Evolutionary conservation across 2,888 invertebrate genomes (phyloP).

Genomic region (Diarsia dahlii): DNA sequence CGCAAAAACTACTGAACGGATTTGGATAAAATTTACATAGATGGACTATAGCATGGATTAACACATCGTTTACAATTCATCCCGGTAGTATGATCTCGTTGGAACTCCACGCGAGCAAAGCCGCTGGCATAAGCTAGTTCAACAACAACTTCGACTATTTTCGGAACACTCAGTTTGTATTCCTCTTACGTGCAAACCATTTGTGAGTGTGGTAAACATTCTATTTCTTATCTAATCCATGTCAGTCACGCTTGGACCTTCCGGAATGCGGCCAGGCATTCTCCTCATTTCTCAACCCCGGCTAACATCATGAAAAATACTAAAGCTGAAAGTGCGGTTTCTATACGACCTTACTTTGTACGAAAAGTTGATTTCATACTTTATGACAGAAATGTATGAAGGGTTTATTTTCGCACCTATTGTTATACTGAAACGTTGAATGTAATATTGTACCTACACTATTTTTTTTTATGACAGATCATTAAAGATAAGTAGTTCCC

Average conservation of each 20-base stretch:
- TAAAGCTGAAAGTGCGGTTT: constrained; percentile 32
- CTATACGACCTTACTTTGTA: constrained; percentile 31
- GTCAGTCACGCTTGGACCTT: constrained; percentile 3
- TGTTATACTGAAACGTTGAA: constrained; percentile 16
- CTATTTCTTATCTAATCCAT: constrained; percentile 7
- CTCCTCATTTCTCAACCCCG: constrained; percentile 28
- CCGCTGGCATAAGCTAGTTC: too few species aligned
- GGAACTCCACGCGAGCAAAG: too few species aligned
- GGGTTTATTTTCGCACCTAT: constrained; percentile 28
- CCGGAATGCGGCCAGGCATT: constrained; percentile 49
- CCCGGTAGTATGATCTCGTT: too few species aligned
- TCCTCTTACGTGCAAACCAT: background rate
- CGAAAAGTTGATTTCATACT: constrained; percentile 41
- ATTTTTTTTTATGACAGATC: background rate
- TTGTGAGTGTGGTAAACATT: background rate
- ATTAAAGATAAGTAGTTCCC: too few species aligned
- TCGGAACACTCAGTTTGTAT: background rate
- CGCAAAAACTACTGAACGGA: too few species aligned
- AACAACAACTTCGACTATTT: too few species aligned
- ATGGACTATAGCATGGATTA: too few species aligned
- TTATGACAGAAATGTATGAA: constrained; percentile 28
- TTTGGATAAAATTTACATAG: too few species aligned
- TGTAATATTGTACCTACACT: background rate
- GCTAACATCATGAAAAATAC: constrained; percentile 51
- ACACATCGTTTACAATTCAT: too few species aligned